phyloP scores from a whole-genome alignment of 2,113 vertebrate genomes.

The Rostratula benghalensis region DNA sequence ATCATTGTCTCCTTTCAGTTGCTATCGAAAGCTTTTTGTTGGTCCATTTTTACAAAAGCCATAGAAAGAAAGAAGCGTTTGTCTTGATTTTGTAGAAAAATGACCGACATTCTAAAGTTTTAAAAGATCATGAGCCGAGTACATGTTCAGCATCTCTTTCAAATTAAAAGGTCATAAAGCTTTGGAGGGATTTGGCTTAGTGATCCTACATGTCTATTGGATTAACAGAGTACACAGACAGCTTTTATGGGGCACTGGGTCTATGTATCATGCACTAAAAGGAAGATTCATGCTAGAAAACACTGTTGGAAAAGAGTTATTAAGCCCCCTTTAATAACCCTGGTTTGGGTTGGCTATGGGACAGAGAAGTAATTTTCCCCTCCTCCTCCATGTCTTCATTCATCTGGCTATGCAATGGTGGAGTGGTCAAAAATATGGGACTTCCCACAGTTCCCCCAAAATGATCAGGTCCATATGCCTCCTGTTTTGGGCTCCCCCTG shows the following conservation, averaged over 20 bases:
- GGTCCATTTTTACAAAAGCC: background rate
- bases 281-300: background rate
- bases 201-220: background rate
- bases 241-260: background rate
- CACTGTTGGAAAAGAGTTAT: background rate
- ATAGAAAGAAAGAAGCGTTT: background rate
- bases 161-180: conserved; percentile 8
- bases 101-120: background rate
- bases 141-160: background rate
- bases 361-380: background rate
- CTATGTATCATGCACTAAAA: background rate
- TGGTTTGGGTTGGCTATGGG: background rate
- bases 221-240: background rate
- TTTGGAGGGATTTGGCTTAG: conserved; percentile 22
- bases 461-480: background rate
- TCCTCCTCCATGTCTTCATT: background rate
- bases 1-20: background rate
- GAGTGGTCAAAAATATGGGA: background rate
- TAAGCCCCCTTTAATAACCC: background rate
- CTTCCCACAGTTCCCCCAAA: background rate
- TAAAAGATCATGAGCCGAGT: background rate
- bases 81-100: background rate
- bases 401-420: background rate
- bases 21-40: background rate
- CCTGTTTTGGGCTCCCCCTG: background rate